Evolutionary conservation across 2,113 vertebrate species (phyloP), one percentile per base, ranked within the genome.

Genomic region (Macquaria australasica): DNA sequence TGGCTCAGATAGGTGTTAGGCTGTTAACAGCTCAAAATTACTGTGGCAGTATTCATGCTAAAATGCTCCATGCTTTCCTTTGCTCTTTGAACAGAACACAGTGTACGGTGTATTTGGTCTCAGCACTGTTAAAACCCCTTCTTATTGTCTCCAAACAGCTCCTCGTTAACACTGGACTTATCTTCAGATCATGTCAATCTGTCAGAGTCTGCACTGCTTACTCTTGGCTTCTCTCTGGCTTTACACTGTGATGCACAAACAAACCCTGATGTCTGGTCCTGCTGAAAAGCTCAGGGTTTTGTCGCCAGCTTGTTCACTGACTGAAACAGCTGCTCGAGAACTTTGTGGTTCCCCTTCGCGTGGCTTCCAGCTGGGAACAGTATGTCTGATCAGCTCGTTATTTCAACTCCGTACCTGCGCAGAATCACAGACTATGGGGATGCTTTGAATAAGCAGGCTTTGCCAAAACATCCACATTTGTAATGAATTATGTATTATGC

Each of bases 81-180:
- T 28, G 16, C 14, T 62, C 6, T 31, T 20, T 41, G 59, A 67
- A 6, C 71, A 12, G 16, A 8, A 63, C 5, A n/a, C 34, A 8
- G 25, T 45, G 37, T 28, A n/a, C 37, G 10, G 43, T 25, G 77
- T 9, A 18, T 21, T 31, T 25, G 25, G 20, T 2, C 10, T 48
- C 15, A 37, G 9, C 51, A 8, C 41, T 39, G 55, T 48, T 43
- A 12, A 21, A 64, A 48, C 37, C 58, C 45, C 59, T 62, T 43
- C 53, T 31, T 41, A 53, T 18, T 20, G 58, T 89, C 28, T 60
- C 28, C 71, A 81, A 74, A 78, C 80, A 85, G 62, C 48, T 75
- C 59, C 67, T 77, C 25, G 83, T 90, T 90, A 83, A 77, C 88
- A 67, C 75, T 74, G 71, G 87, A 84, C 60, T 93, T 81, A 77